Percentiles rank a stretch among this genome's conserved stretches.
Evolutionary conservation across 2,888 invertebrate species (phyloP).

Genomic region (Apocheima hispidaria): DNA sequence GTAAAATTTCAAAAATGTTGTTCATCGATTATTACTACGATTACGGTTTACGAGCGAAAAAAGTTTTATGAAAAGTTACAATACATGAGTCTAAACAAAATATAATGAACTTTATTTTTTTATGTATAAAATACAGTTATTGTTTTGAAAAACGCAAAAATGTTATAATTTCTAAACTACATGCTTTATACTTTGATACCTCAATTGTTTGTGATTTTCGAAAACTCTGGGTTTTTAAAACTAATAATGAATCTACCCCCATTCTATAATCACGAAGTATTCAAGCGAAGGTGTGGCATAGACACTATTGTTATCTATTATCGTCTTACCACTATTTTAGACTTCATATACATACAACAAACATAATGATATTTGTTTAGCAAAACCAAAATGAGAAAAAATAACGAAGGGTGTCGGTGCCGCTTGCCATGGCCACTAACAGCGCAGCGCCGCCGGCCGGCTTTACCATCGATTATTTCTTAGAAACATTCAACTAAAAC

Average conservation of each 20-base stretch:
- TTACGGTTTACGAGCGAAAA: no score
- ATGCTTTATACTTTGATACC: background rate
- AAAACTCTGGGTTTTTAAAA: background rate
- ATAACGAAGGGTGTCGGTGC: slow-evolving; percentile 33
- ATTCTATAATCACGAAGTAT: background rate
- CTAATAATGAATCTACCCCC: background rate
- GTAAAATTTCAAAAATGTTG: no score
- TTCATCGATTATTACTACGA: no score
- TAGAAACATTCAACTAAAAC: slow-evolving; percentile 38
- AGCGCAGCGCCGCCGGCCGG: slow-evolving; percentile 65
- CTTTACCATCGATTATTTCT: slow-evolving; percentile 50
- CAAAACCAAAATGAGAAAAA: slow-evolving; percentile 2
- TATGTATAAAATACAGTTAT: no score
- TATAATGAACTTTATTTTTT: no score
- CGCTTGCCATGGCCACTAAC: slow-evolving; percentile 24
- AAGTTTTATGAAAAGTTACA: no score
- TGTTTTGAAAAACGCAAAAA: background rate
- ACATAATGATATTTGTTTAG: background rate
- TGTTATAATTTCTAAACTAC: background rate
- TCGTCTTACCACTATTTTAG: no score
- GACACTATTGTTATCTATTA: no score
- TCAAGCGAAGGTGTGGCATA: background rate
- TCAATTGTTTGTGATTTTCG: background rate
- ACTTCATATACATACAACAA: background rate
- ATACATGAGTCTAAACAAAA: no score